These are phyloP conservation scores for Mycetomoellerius zeteki DNA, from an alignment of 1,140 invertebrate genomes.

Conservation along the genomic window DNA sequence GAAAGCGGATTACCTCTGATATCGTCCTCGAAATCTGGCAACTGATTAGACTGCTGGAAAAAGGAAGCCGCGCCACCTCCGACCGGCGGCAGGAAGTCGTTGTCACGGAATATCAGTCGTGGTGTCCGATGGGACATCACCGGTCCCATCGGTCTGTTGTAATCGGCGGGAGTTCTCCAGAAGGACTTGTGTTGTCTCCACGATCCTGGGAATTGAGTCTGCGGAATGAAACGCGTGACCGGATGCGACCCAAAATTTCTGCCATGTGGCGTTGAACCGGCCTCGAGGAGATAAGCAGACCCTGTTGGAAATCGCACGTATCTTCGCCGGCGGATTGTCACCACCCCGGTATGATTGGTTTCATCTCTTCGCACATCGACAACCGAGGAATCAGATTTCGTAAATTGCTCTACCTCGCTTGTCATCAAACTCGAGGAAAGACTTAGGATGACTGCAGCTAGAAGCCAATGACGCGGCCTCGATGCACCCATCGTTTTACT, in stretches of 20 bases:
- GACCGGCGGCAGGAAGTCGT: conserved; percentile 80
- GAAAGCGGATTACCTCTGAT: conserved; percentile 81
- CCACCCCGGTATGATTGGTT: conserved; percentile 52
- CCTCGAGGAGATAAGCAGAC: conserved; percentile 76
- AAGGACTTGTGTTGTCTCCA: conserved; percentile 84
- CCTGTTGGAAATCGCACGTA: conserved; percentile 77
- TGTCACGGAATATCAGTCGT: conserved; percentile 86
- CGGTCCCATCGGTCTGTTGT: conserved; percentile 84
- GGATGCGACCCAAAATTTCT: conserved; percentile 76
- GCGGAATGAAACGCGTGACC: conserved; percentile 71
- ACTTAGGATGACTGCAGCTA: conserved; percentile 79
- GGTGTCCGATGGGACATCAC: conserved; percentile 87
- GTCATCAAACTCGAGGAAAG: conserved; percentile 61
- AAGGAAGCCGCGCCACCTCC: conserved; percentile 80
- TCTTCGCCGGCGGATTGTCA: conserved; percentile 74
- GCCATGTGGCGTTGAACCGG: conserved; percentile 64
- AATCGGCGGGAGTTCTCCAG: conserved; percentile 80
- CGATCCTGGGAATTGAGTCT: conserved; percentile 65
- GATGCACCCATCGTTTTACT: conserved; percentile 80
- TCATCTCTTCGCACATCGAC: conserved; percentile 2
- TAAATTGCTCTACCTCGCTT: conserved; percentile 4
- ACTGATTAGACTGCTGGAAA: conserved; percentile 83
- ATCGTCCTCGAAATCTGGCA: conserved; percentile 84
- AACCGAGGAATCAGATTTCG: conserved; percentile 6
- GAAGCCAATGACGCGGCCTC: conserved; percentile 80